These are phyloP conservation scores for Rhincodon typus DNA, from an alignment of 2,797 vertebrate species.

Conservation along the genomic window DNA sequence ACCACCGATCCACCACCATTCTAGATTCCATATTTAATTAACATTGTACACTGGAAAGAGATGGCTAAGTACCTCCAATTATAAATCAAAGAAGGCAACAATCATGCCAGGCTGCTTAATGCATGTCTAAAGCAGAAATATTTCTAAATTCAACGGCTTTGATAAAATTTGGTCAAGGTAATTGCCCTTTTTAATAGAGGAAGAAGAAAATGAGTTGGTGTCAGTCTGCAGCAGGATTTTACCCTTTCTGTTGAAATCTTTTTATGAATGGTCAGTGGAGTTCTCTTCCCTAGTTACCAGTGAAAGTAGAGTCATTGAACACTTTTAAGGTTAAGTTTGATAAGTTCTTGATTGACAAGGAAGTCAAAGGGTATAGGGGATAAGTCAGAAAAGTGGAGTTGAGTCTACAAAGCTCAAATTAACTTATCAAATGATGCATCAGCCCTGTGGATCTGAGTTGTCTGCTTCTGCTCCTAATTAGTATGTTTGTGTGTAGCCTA, in stretches of 20 bases:
- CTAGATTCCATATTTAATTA: background rate
- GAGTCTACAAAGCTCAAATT: too few relatives aligned
- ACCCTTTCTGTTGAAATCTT: background rate
- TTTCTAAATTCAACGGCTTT: background rate
- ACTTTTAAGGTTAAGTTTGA: too few relatives aligned
- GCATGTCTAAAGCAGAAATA: background rate
- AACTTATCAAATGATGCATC: too few relatives aligned
- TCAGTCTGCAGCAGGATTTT: background rate
- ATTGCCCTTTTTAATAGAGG: background rate
- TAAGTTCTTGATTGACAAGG: too few relatives aligned
- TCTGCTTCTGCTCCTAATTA: too few relatives aligned
- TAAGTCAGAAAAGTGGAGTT: too few relatives aligned
- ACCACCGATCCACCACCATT: background rate
- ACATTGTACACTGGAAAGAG: background rate
- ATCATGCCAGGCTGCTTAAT: background rate
- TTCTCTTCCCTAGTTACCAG: too few relatives aligned
- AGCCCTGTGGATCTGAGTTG: too few relatives aligned
- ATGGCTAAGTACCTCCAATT: background rate
- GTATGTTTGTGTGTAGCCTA: background rate
- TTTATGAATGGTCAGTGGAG: background rate
- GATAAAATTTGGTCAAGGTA: too few relatives aligned
- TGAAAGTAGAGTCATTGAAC: too few relatives aligned
- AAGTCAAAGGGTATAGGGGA: too few relatives aligned
- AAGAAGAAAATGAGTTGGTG: background rate
- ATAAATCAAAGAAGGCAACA: background rate